Evolutionary conservation across 1,140 invertebrate genomes (phyloP), one percentile per base, ranked within the genome.

Genomic region (Caenorhabditis brenneri): DNA sequence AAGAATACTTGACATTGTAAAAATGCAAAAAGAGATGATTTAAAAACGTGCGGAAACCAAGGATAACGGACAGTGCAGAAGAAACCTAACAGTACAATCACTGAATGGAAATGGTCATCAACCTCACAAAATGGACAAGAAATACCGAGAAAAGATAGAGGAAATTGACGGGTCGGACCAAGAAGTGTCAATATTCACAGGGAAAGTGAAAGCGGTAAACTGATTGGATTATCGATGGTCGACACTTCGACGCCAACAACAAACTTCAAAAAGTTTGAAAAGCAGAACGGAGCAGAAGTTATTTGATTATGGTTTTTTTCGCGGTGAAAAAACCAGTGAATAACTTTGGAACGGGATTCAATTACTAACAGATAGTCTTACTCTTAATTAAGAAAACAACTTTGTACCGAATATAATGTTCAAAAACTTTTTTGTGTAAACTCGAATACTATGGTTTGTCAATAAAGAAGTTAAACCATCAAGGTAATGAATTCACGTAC

Each of bases 131-230:
- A 74, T 74, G 65, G 65, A 74, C 65, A 31, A 24, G n/a, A 65
- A 36, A 65, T 2, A 7, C 29, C 9, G 16, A 36, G n/a, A 74
- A 42, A 24, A 74, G 65, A 74, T 42, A 74, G 58, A 65, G 58
- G 58, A 65, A 74, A 74, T 74, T 74, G 65, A 74, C 65, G 65
- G 65, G 65, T 74, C 36, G 65, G 65, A 74, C 36, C 33, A 74
- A 42, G 19, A 74, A 74, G 65, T 74, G 65, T 74, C 65, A 74
- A 74, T 74, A 19, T 74, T 74, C 60, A 42, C 65, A 42, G 65
- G n/a, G 42, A 74, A 74, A 74, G 65, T 74, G 33, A 74, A 74
- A 74, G 33, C 65, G 36, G n/a, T 74, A 24, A 74, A 74, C 65
- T 74, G 65, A 74, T 74, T 74, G 65, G 65, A 74, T 42, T 74